Conservation (phyloP, 23 tunicate species). For the Phallusia fumigata region DNA sequence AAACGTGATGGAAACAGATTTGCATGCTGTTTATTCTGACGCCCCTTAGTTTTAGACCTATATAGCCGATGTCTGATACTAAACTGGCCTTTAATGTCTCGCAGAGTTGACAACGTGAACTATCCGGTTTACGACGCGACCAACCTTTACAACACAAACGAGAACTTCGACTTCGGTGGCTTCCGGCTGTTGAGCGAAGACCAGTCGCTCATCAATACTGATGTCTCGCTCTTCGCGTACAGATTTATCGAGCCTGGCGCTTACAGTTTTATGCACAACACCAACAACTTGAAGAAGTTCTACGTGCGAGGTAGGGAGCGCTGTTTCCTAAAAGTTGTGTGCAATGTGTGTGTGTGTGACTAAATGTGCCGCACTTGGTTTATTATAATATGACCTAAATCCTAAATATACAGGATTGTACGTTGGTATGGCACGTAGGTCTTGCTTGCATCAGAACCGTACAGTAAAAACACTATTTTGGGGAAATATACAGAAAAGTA, state of each 20-base stretch:
- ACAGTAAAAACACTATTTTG: too few relatives aligned
- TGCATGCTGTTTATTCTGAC: too few relatives aligned
- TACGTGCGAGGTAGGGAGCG: conserved; percentile 63
- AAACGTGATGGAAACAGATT: too few relatives aligned
- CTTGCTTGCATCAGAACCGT: too few relatives aligned
- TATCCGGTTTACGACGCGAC: conserved; percentile 82
- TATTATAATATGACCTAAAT: too few relatives aligned
- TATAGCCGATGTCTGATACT: background rate
- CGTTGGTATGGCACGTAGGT: too few relatives aligned
- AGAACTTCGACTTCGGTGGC: conserved; percentile 95
- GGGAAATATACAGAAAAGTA: too few relatives aligned
- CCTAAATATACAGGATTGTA: too few relatives aligned
- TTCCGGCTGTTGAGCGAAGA: conserved; percentile 66
- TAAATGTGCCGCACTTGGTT: too few relatives aligned
- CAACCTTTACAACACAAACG: conserved; percentile 94
- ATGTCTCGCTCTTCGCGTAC: conserved; percentile 59
- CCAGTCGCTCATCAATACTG: conserved; percentile 40
- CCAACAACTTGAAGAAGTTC: conserved; percentile 48
- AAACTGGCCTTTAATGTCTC: background rate
- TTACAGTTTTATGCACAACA: conserved; percentile 59
- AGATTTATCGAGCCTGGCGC: conserved; percentile 81
- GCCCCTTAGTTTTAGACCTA: too few relatives aligned
- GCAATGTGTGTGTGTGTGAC: too few relatives aligned
- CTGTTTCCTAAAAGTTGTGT: too few relatives aligned
- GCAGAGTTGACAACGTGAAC: conserved; percentile 43